Evolutionary conservation across 2,797 vertebrate species (phyloP), one percentile per base, ranked within the genome.

Genomic region (Cyclopterus lumpus): DNA sequence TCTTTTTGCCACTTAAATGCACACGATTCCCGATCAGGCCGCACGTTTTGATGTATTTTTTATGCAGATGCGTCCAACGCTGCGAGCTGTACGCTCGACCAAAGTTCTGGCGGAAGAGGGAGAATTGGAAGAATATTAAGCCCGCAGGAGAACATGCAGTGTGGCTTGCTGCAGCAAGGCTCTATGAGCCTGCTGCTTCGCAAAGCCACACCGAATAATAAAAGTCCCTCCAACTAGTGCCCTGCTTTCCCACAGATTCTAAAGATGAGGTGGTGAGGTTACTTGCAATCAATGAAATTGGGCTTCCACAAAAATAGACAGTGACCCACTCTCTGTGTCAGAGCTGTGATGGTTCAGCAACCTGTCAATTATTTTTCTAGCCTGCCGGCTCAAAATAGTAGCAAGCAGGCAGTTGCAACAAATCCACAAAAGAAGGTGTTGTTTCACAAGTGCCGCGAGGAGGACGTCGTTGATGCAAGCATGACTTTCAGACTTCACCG

Each of bases 351-450:
- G 36, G 68, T 68, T 38, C 46, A 63, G 58, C 42, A 69, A 70
- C 58, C 49, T 77, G 80, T 75, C 79, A 81, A 79, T 84, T 77
- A 77, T 77, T 72, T 78, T 67, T 63, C 57, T 61, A 22, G 64
- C 38, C 38, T n/a, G 55, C 16, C 5, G 6, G 46, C 26, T 77
- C 18, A 36, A 74, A 79, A 81, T 46, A 64, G 58, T 5, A 78
- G 66, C 40, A 46, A 20, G 66, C 20, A 30, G 28, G 4, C 40
- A 51, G 38, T 2, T 15, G 11, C 8, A 59, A 54, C 62, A 51
- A 44, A 61, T 58, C 51, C 12, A 12, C 5, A 3, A 42, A 16
- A 49, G 12, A 4, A 9, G 4, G 16, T 24, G 12, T 30, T 49
- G 11, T 64, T 30, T 69, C 46, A 9, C 9, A 60, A 54, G n/a